Evolutionary conservation across 1,140 invertebrate species (phyloP), one percentile per base, ranked within the genome.

Genomic region (Pentalonia nigronervosa): DNA sequence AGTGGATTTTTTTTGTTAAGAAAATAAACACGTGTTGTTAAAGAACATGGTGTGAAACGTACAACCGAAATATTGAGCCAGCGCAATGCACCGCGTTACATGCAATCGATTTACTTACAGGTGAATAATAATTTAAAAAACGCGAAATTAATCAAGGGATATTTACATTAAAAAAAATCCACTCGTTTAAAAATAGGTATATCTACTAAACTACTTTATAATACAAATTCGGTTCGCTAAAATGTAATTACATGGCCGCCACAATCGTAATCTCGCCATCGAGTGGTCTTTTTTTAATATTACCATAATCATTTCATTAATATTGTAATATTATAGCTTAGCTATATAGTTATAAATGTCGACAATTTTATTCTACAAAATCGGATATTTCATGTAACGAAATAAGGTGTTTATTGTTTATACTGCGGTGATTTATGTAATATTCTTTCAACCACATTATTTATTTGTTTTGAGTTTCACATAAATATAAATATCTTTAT

Each of bases 111-210:
- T 53, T 41, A 41, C 50, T 86, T 2, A 21, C 47, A 17, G 47
- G 20, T 25, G 9, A 89, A 56, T 89, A 89, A 53, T 34, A 47
- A 86, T 89, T 50, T 53, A 53, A 89, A 53, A 89, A 88, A 88
- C 47, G 30, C 47, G n/a, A 48, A 88, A 88, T 88, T 30, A 88
- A 47, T 88, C 21, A 23, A 88, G 47, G 14, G n/a, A 88, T 41
- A 88, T 88, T 88, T 88, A 47, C 47, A 88, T 88, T 9, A 48
- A n/a, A 76, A 60, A 76, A 88, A 88, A 50, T 34, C 86, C 45
- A 21, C 30, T 76, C 4, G 4, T 8, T 76, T n/a, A 30, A 25
- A 17, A 47, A 41, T 41, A 83, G 81, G 7, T 41, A 83, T 41
- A 53, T 6, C 11, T 34, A 81, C 17, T 36, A 41, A 9, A 67